Percentiles rank a stretch among this genome's conserved stretches.
These are phyloP conservation scores for Siderastrea siderea DNA, from an alignment of 92 coral and sea anemone genomes.

Conservation along the genomic window DNA sequence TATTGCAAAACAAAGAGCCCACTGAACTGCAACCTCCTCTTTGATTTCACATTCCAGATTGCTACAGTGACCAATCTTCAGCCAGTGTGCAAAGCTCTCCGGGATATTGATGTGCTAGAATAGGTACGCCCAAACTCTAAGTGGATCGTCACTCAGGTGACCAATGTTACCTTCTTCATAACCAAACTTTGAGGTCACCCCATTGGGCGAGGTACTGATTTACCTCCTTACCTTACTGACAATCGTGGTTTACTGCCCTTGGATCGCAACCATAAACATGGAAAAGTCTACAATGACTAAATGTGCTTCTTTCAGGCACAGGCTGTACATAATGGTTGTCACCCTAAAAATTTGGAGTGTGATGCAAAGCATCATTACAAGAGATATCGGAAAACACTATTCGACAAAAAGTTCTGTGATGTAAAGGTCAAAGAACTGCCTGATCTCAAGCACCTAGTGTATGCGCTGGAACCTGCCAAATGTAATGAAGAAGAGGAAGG, in stretches of 20 bases:
- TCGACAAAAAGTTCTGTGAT: neutral
- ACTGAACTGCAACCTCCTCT: conserved; percentile 39
- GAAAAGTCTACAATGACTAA: conserved; percentile 13
- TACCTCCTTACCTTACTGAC: conserved; percentile 1
- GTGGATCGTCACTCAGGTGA: conserved; percentile 44
- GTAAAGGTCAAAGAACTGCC: too few species aligned
- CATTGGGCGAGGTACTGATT: neutral
- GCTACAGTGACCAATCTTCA: neutral
- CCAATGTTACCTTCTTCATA: conserved; percentile 28
- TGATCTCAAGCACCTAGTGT: too few species aligned
- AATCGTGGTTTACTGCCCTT: conserved; percentile 15
- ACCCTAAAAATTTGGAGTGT: conserved; percentile 15
- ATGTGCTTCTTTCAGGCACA: conserved; percentile 29
- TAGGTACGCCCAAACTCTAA: conserved; percentile 65
- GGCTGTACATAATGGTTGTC: conserved; percentile 47
- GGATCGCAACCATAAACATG: conserved; percentile 17
- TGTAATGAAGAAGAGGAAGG: neutral
- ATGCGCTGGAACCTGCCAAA: conserved; percentile 4
- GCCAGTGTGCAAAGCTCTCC: conserved; percentile 39
- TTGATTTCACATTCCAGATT: conserved; percentile 48
- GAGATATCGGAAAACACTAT: neutral
- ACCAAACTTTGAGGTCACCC: conserved; percentile 49
- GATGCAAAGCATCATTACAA: conserved; percentile 26
- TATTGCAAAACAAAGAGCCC: conserved; percentile 54
- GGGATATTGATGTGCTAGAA: neutral